These are phyloP conservation scores for Sebastes minor DNA, from an alignment of 2,797 vertebrate genomes.

Conservation along the genomic window DNA sequence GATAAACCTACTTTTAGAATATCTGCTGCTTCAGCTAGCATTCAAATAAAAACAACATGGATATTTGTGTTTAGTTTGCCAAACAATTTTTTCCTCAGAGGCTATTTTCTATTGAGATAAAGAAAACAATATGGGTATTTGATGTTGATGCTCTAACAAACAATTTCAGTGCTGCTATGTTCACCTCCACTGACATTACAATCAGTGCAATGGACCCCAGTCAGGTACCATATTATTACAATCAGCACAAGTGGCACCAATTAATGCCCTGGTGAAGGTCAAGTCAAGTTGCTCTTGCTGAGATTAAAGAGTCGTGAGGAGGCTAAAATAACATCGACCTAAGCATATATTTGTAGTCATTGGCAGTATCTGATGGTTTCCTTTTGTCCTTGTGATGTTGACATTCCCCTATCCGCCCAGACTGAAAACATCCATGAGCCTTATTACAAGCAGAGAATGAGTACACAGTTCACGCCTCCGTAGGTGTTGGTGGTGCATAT, in stretches of 20 bases:
- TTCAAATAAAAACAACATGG: not conserved
- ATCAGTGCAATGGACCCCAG: slow-evolving; percentile 27
- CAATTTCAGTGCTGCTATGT: slow-evolving; percentile 3
- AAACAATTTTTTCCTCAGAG: not conserved
- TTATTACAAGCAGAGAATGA: slow-evolving; percentile 9
- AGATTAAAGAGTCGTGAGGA: slow-evolving; percentile 14
- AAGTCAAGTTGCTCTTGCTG: not conserved
- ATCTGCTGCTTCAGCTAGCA: not conserved
- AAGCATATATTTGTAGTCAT: slow-evolving; percentile 13
- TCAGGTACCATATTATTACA: slow-evolving; percentile 50
- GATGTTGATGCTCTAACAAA: slow-evolving; percentile 4
- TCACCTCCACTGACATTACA: slow-evolving; percentile 32
- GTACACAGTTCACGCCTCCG: slow-evolving; percentile 7
- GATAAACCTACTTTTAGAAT: not conserved
- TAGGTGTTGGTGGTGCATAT: slow-evolving; percentile 14
- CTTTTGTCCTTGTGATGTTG: slow-evolving; percentile 9
- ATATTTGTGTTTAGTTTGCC: not conserved
- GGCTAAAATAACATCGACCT: slow-evolving; percentile 15
- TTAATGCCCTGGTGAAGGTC: slow-evolving; percentile 26
- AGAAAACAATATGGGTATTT: not conserved
- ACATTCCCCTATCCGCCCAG: not conserved
- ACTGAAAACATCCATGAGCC: slow-evolving; percentile 16
- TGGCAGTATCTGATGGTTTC: not conserved
- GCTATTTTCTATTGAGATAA: not conserved
- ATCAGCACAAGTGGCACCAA: slow-evolving; percentile 36